Conservation (phyloP, 30 jellyfish, hydroid and myxozoan genomes). For the Aurelia aurita complex sp. Pacific region DNA sequence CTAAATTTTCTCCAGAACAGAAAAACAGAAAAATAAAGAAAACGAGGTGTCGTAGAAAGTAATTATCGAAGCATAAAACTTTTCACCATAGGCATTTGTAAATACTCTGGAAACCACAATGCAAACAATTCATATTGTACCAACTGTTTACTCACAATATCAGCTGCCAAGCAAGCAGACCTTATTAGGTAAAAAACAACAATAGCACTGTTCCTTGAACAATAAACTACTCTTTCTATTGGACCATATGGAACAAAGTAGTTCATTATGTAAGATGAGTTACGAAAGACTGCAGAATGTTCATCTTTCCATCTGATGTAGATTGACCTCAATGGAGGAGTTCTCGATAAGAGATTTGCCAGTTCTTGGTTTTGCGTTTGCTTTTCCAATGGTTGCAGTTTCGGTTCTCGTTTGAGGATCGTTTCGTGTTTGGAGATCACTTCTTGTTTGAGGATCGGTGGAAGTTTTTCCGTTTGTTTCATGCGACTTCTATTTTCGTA, state of each 20-base stretch:
- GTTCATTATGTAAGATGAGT: not conserved
- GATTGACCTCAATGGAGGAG: slow-evolving; percentile 52
- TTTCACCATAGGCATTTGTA: slow-evolving; percentile 24
- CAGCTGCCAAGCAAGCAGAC: slow-evolving; percentile 45
- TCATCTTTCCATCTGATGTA: slow-evolving; percentile 39
- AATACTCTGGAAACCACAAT: slow-evolving; percentile 52
- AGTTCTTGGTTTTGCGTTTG: slow-evolving; percentile 7
- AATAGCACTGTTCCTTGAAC: slow-evolving; percentile 46
- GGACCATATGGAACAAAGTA: slow-evolving; percentile 53
- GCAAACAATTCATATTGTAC: slow-evolving; percentile 2
- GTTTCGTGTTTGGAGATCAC: not conserved
- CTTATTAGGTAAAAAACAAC: slow-evolving; percentile 38
- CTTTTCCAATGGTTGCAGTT: slow-evolving; percentile 10
- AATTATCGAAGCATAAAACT: not conserved
- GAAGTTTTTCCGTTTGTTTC: slow-evolving; percentile 5
- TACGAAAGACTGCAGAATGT: not conserved
- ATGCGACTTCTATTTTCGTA: not conserved
- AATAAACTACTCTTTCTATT: slow-evolving; percentile 37
- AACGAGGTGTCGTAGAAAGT: not conserved
- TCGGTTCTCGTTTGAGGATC: not conserved
- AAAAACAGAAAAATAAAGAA: not conserved
- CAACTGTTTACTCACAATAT: slow-evolving; percentile 9
- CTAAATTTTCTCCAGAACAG: not conserved
- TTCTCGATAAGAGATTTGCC: slow-evolving; percentile 10
- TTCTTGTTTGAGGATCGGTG: slow-evolving; percentile 12